These are phyloP conservation scores for Hirtodrosophila alboralis DNA, from an alignment of 2,888 invertebrate species.

Conservation along the genomic window DNA sequence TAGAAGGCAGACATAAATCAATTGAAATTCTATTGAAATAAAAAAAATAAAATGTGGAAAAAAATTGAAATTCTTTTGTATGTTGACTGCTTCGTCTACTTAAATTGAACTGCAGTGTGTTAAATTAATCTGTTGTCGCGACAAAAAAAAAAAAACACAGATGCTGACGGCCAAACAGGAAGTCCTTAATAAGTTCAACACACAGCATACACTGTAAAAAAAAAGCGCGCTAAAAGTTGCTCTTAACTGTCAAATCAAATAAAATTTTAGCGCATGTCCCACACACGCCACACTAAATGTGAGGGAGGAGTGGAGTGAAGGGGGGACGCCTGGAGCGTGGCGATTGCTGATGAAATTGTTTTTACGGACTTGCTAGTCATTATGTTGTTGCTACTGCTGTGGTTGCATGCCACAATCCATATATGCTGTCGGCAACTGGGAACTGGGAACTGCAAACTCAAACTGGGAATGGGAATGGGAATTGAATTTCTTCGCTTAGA, in stretches of 20 bases:
- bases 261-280: constrained; percentile 74
- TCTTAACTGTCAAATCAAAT: constrained; percentile 75
- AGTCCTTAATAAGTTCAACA: constrained; percentile 76
- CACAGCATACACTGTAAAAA: constrained; percentile 32
- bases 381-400: constrained; percentile 36
- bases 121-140: constrained; percentile 80
- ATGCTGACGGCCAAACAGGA: constrained; percentile 70
- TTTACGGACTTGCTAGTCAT: constrained; percentile 56
- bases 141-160: no score
- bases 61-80: constrained; percentile 26
- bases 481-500: constrained; percentile 31
- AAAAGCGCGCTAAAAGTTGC: constrained; percentile 52
- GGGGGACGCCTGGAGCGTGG: constrained; percentile 19
- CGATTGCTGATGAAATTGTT: constrained; percentile 57
- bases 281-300: constrained; percentile 66
- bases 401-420: constrained; percentile 36
- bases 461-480: constrained; percentile 19
- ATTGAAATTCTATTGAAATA: constrained; percentile 66
- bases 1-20: constrained; percentile 52
- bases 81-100: constrained; percentile 7
- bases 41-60: constrained; percentile 42
- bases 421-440: constrained; percentile 25
- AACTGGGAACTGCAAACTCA: no score
- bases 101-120: constrained; percentile 77
- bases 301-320: constrained; percentile 15